These are phyloP conservation scores for Hyposmocoma kahamanoa DNA, from an alignment of 1,140 invertebrate genomes.

Conservation along the genomic window DNA sequence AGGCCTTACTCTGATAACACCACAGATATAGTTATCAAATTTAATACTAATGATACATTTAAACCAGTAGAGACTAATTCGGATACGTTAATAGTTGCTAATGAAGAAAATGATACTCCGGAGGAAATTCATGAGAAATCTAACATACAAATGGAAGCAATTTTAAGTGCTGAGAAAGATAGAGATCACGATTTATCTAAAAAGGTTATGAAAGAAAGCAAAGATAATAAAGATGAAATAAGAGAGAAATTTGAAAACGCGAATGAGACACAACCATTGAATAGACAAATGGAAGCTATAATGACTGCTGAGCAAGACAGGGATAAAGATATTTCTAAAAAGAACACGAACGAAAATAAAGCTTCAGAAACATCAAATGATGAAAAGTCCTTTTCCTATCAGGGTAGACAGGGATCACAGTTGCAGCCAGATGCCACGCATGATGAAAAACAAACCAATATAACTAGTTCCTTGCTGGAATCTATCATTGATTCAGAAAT, in stretches of 20 bases:
- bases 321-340: conserved; percentile 47
- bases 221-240: no score
- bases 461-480: conserved; percentile 56
- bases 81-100: conserved; percentile 55
- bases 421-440: no score
- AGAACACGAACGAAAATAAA: conserved; percentile 38
- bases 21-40: conserved; percentile 41
- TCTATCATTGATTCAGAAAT: conserved; percentile 63
- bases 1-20: conserved; percentile 45
- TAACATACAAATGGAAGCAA: conserved; percentile 16
- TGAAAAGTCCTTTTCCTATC: no score
- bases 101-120: conserved; percentile 30
- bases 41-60: conserved; percentile 39
- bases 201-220: background rate
- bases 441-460: conserved; percentile 58
- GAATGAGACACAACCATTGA: background rate
- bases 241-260: no score
- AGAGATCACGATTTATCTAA: background rate
- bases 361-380: no score
- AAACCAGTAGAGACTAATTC: conserved; percentile 57
- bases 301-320: conserved; percentile 55
- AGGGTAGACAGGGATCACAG: no score
- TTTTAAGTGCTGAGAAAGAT: background rate
- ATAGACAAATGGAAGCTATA: conserved; percentile 43
- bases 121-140: conserved; percentile 49